Percentiles rank a stretch among this genome's conserved stretches.
Conservation (phyloP, 2,797 vertebrate genomes). For the Semaprochilodus insignis region DNA sequence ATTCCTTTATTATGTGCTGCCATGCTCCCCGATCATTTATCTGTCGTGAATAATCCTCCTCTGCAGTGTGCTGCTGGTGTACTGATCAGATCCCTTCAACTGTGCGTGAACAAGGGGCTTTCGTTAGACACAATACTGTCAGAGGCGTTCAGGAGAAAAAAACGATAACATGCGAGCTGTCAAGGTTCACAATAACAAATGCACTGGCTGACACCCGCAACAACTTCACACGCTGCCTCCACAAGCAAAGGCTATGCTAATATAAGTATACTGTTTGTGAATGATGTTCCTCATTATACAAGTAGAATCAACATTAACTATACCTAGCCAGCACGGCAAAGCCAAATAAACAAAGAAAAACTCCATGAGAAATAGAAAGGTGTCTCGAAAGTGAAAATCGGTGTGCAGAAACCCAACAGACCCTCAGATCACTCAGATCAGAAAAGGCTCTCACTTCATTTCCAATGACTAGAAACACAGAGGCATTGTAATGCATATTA, state of each 20-base stretch:
- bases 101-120: constrained; percentile 31
- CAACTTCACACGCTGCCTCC: constrained; percentile 37
- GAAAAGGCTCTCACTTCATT: constrained; percentile 16
- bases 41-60: constrained; percentile 36
- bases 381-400: not conserved
- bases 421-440: constrained; percentile 1
- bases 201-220: constrained; percentile 33
- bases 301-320: constrained; percentile 51
- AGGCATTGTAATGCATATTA: not conserved
- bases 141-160: constrained; percentile 37
- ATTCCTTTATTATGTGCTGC: constrained; percentile 37
- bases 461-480: constrained; percentile 14
- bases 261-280: constrained; percentile 61
- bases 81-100: constrained; percentile 32
- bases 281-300: constrained; percentile 72
- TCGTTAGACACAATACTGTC: constrained; percentile 41
- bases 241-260: constrained; percentile 56
- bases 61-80: constrained; percentile 11
- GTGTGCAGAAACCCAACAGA: not conserved
- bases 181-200: constrained; percentile 48
- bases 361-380: not conserved
- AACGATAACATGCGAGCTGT: constrained; percentile 46
- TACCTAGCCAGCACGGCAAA: constrained; percentile 32
- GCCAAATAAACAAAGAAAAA: constrained; percentile 21
- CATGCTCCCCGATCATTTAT: constrained; percentile 35